phyloP scores from a whole-genome alignment of 2,113 vertebrate species.

The Connochaetes taurinus region DNA sequence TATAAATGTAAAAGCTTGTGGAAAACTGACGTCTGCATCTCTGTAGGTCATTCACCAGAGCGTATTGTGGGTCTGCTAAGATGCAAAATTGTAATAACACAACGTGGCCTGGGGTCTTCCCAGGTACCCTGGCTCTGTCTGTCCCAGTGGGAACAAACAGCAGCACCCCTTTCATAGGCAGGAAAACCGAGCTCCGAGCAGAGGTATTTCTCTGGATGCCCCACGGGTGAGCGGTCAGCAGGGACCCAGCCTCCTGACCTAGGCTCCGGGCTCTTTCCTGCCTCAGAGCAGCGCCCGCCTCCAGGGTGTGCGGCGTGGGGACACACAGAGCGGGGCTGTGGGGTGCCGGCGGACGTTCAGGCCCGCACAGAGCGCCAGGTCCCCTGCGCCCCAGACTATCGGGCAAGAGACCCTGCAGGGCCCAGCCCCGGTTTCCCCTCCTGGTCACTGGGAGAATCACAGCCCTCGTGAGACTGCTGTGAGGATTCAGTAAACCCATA shows the following conservation, averaged over 20 bases:
- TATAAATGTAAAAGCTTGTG: not conserved
- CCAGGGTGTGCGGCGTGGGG: not conserved
- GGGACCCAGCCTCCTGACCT: not conserved
- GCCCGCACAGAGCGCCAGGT: accelerated
- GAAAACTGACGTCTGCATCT: not conserved
- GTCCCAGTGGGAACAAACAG: accelerated
- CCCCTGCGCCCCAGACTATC: accelerated
- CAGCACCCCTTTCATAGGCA: not conserved
- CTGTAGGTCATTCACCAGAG: not conserved
- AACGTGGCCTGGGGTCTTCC: too few relatives aligned
- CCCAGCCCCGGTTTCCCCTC: not conserved
- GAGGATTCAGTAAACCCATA: not conserved
- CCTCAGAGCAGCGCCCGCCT: accelerated
- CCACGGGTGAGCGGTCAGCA: accelerated
- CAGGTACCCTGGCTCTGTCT: too few relatives aligned
- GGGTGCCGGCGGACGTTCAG: accelerated
- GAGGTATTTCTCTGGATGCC: not conserved
- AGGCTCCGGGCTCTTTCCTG: accelerated
- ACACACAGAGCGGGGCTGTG: accelerated
- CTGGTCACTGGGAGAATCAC: not conserved
- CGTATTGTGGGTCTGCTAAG: not conserved
- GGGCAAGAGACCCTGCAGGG: accelerated
- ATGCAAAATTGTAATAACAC: not conserved
- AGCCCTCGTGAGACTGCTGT: not conserved
- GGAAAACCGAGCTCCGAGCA: too few relatives aligned